phyloP scores from a whole-genome alignment of 2,113 vertebrate species.

The Elephas maximus region DNA sequence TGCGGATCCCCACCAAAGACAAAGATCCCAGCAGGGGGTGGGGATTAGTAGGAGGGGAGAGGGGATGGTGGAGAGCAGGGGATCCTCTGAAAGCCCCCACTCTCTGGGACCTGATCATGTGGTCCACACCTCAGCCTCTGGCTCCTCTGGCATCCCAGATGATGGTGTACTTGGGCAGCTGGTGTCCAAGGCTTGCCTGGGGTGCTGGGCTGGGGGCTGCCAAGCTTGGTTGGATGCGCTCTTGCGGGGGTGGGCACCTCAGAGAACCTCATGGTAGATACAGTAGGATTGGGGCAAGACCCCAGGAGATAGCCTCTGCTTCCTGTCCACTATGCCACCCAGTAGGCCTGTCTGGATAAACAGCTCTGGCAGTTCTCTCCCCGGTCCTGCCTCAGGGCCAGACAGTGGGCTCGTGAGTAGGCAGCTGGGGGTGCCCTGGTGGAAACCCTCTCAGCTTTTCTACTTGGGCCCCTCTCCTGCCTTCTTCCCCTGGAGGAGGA shows the following conservation, averaged over 20 bases:
- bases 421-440: not conserved
- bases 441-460: conserved; percentile 27
- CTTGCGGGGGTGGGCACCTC: not conserved
- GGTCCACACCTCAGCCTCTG: not conserved
- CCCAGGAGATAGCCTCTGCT: not conserved
- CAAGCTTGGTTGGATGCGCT: not conserved
- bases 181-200: not conserved
- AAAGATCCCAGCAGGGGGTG: not conserved
- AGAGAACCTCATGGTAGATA: not conserved
- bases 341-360: conserved; percentile 18
- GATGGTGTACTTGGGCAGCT: not conserved
- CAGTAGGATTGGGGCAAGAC: not conserved
- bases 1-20: not conserved
- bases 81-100: not conserved
- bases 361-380: not conserved
- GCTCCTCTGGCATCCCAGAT: not conserved
- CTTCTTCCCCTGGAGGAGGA: conserved; percentile 65
- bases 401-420: not conserved
- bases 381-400: not conserved
- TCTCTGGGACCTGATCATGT: not conserved
- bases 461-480: conserved; percentile 14
- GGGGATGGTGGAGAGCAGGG: not conserved
- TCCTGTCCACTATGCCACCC: not conserved
- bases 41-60: not conserved
- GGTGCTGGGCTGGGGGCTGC: not conserved